Conservation (phyloP, 2,113 vertebrate species). For the Ceratotherium simum region DNA sequence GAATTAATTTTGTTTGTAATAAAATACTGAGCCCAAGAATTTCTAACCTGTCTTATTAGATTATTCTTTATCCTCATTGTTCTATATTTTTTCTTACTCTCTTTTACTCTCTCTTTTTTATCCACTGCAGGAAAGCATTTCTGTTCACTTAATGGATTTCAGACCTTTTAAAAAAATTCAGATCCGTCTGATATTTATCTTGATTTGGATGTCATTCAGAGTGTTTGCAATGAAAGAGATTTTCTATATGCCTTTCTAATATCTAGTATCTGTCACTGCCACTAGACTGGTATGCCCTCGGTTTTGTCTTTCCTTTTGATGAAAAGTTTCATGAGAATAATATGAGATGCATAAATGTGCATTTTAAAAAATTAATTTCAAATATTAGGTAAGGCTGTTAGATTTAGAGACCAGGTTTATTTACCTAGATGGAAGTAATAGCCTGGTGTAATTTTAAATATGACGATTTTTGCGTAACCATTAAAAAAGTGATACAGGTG, state of each 20-base stretch:
- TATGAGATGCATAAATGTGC: slow-evolving; percentile 67
- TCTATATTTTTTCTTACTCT: slow-evolving; percentile 43
- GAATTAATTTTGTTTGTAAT: slow-evolving; percentile 61
- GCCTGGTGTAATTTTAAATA: slow-evolving; percentile 61
- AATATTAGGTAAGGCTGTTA: slow-evolving; percentile 65
- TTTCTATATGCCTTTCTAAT: slow-evolving; percentile 79
- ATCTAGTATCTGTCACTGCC: slow-evolving; percentile 75
- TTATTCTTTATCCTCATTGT: slow-evolving; percentile 59
- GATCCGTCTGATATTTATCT: slow-evolving; percentile 80
- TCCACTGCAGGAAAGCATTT: slow-evolving; percentile 65
- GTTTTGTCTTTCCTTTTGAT: slow-evolving; percentile 73
- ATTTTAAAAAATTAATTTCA: slow-evolving; percentile 73
- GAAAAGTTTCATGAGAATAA: slow-evolving; percentile 70
- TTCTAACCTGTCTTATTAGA: slow-evolving; percentile 62
- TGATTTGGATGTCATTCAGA: slow-evolving; percentile 81
- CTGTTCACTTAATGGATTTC: slow-evolving; percentile 75
- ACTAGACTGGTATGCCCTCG: slow-evolving; percentile 42
- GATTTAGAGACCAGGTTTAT: slow-evolving; percentile 66
- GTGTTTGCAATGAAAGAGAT: slow-evolving; percentile 77
- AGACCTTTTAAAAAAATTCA: slow-evolving; percentile 76
- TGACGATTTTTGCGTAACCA: slow-evolving; percentile 65
- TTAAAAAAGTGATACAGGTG: slow-evolving; percentile 80
- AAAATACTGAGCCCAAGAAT: slow-evolving; percentile 59
- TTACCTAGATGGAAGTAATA: slow-evolving; percentile 66
- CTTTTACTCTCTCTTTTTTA: slow-evolving; percentile 34